Evolutionary conservation across 2,797 vertebrate species (phyloP).

Genomic region (Carcharodon carcharias): DNA sequence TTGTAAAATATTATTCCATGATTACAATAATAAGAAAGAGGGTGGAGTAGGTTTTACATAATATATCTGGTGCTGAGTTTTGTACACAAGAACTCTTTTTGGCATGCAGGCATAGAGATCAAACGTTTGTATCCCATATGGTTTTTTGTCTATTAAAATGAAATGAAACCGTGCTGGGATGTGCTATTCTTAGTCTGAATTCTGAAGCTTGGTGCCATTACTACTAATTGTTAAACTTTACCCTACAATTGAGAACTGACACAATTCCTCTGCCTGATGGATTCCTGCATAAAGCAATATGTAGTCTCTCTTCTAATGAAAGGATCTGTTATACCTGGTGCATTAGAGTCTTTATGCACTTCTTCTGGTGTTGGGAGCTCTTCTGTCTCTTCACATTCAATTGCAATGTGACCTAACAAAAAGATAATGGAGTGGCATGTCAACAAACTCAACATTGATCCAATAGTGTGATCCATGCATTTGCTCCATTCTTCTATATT

Average conservation of each 20-base stretch:
- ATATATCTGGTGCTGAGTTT: neutral
- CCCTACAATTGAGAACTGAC: neutral
- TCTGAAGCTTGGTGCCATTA: neutral
- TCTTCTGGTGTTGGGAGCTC: constrained; percentile 63
- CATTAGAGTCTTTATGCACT: constrained; percentile 68
- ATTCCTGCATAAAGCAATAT: neutral
- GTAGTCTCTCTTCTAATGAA: neutral
- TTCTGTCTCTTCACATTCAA: constrained; percentile 74
- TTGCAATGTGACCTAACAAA: constrained; percentile 64
- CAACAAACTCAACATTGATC: neutral
- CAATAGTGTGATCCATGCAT: neutral
- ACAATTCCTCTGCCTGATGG: neutral
- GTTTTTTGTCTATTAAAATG: neutral
- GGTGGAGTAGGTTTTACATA: neutral
- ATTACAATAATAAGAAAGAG: neutral
- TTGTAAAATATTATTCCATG: neutral
- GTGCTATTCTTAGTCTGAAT: neutral
- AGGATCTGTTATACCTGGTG: constrained; percentile 66
- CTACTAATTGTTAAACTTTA: neutral
- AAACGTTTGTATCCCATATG: neutral
- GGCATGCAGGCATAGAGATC: neutral
- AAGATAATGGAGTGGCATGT: neutral
- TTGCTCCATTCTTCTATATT: neutral
- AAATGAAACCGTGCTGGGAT: neutral
- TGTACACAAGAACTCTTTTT: too few species aligned